Conservation (phyloP, 23 tunicate species). For the Diplosoma virens region DNA sequence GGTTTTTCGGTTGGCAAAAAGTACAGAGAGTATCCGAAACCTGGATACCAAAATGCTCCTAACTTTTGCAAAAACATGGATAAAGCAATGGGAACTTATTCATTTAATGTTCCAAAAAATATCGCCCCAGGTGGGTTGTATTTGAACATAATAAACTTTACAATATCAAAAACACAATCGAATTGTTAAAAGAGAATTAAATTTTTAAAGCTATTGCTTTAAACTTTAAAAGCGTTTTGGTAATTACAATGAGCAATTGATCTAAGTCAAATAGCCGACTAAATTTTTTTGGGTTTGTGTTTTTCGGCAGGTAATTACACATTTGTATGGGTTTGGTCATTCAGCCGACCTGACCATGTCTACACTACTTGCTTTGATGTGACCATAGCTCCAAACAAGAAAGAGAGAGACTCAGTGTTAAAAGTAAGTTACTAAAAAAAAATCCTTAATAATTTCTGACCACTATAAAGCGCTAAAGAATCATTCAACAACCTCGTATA, state of each 20-base stretch:
- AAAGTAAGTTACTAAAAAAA: conserved; percentile 48
- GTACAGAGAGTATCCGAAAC: conserved; percentile 55
- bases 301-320: conserved; percentile 67
- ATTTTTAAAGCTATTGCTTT: too few relatives aligned
- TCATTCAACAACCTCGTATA: not conserved
- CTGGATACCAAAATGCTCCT: conserved; percentile 83
- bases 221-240: not conserved
- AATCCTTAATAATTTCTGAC: not conserved
- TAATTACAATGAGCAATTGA: too few relatives aligned
- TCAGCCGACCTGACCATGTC: conserved; percentile 55
- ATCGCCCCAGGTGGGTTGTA: conserved; percentile 29
- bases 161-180: not conserved
- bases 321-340: conserved; percentile 90
- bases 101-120: conserved; percentile 66
- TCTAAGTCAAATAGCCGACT: too few relatives aligned
- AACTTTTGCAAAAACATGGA: conserved; percentile 75
- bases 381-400: conserved; percentile 35
- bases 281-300: too few relatives aligned
- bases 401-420: conserved; percentile 34
- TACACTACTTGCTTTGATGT: conserved; percentile 98
- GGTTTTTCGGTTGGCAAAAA: conserved; percentile 17
- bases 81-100: conserved; percentile 71
- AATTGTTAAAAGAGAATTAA: not conserved
- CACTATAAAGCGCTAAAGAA: not conserved
- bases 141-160: too few relatives aligned